Base-by-base conservation (phyloP, 2,888 invertebrate genomes). In the Orchesella flavescens region DNA sequence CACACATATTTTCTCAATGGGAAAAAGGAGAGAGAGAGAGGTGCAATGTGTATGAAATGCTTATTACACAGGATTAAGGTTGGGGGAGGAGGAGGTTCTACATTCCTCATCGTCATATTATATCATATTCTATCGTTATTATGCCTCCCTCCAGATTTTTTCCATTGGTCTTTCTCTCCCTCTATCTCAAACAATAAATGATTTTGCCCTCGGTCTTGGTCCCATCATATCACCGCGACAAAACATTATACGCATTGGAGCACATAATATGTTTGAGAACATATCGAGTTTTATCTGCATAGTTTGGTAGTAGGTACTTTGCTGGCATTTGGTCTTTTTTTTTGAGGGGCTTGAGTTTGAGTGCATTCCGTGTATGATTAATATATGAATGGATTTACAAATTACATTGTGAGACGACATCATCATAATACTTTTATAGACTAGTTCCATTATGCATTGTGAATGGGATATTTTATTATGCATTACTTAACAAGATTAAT, bases 131-230 rank as follows among this genome's bases (percentile, higher is more conserved):
- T 74, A 74, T 74, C 61, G 46, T 61, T 46, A 23, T 65, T 65
- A 75, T 66, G 66, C 34, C 65, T 75, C 75, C 75, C 75, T 75
- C 75, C 75, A 75, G 66, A 65, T 53, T 75, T 53, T 75, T 44
- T 43, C 34, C 34, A 7, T 34, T 2, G n/a, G n/a, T n/a, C n/a
- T n/a, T n/a, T n/a, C n/a, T n/a, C n/a, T 4, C n/a, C 23, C 44
- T 61, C 12, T 21, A 65, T 66, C 49, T 55, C 75, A 43, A 61
- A 34, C 34, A 53, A 75, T 75, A 75, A 71, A 63, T 63, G 23
- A 19, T 24, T 63, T 63, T 63, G 63, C 63, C 23, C 34, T 63
- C 17, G 12, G 12, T 59, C 34, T 63, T 17, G 12, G 12, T 59
- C 19, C 17, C 59, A 53, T 53, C 59, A 17, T 19, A 53, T 53